A percentile compares a stretch with the other conserved stretches of the same genome.
Conservation (phyloP, 2,888 invertebrate species). For the Atethmia centrago region DNA sequence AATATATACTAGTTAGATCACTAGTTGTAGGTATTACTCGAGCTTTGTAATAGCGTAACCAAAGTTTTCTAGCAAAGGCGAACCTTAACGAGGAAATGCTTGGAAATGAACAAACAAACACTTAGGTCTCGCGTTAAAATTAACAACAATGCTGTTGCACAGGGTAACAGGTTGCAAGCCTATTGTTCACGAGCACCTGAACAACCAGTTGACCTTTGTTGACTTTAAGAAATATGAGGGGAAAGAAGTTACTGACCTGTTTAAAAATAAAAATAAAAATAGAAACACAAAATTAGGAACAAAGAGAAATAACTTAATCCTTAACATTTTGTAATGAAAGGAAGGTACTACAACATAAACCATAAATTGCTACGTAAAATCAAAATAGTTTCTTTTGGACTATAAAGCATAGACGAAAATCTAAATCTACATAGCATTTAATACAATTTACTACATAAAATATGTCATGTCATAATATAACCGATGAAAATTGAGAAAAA, state of each 20-base stretch:
- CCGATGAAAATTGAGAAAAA: not conserved
- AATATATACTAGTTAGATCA: not conserved
- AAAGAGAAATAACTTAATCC: not conserved
- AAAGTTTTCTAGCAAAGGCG: not conserved
- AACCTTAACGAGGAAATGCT: slow-evolving; percentile 9
- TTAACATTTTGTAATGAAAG: not conserved
- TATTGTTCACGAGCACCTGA: slow-evolving; percentile 51
- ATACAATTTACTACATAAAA: not conserved
- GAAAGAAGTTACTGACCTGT: slow-evolving; percentile 9
- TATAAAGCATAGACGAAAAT: not conserved
- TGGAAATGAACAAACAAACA: slow-evolving; percentile 2
- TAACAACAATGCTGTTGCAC: slow-evolving; percentile 23
- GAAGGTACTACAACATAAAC: not conserved
- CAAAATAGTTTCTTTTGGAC: not conserved
- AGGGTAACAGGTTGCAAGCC: slow-evolving; percentile 51
- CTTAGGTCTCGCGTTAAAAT: slow-evolving; percentile 17
- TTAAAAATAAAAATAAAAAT: not conserved
- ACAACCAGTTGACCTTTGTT: slow-evolving; percentile 42
- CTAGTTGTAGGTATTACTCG: not conserved
- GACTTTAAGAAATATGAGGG: slow-evolving; percentile 18
- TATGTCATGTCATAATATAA: not conserved
- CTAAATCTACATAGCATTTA: not conserved
- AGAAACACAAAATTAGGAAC: not conserved
- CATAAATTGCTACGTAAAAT: not conserved
- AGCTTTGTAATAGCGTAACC: not conserved